These are phyloP conservation scores for Alouatta palliata DNA, from an alignment of 2,113 vertebrate species.

Conservation along the genomic window DNA sequence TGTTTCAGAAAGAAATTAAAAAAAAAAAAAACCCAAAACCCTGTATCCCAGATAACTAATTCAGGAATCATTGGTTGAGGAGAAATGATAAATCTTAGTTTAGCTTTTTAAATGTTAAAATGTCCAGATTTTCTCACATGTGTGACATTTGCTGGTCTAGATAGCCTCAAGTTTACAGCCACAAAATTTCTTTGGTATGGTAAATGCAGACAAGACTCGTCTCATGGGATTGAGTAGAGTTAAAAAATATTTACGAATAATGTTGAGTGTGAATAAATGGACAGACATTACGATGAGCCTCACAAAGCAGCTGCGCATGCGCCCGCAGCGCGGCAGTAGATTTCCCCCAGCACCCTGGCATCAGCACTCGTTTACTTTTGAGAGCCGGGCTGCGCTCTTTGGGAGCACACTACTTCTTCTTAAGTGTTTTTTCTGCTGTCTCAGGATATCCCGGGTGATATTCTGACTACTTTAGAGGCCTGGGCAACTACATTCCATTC, in stretches of 20 bases:
- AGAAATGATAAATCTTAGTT: background rate
- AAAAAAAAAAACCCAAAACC: background rate
- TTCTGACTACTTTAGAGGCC: constrained; percentile 29
- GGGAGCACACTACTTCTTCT: background rate
- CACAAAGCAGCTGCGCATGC: accelerated
- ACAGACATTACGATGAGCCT: background rate
- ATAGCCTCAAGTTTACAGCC: background rate
- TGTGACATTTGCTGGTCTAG: background rate
- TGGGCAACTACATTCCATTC: background rate
- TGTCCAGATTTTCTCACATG: background rate
- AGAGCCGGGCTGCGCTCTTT: background rate
- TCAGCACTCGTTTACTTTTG: background rate
- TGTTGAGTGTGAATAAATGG: background rate
- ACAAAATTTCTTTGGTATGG: background rate
- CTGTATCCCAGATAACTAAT: background rate
- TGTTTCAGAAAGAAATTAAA: background rate
- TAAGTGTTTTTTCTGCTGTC: constrained; percentile 43
- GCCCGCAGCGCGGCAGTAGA: accelerated
- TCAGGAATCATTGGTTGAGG: background rate
- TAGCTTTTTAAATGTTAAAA: constrained; percentile 1
- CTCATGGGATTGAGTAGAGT: constrained; percentile 7
- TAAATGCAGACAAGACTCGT: constrained; percentile 1
- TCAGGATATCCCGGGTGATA: background rate
- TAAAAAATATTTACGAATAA: constrained; percentile 15
- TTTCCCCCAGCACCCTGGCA: background rate